Percentiles rank a stretch among this genome's conserved stretches.
phyloP scores from a whole-genome alignment of 2,113 vertebrate species.

The Copsychus sechellarum region DNA sequence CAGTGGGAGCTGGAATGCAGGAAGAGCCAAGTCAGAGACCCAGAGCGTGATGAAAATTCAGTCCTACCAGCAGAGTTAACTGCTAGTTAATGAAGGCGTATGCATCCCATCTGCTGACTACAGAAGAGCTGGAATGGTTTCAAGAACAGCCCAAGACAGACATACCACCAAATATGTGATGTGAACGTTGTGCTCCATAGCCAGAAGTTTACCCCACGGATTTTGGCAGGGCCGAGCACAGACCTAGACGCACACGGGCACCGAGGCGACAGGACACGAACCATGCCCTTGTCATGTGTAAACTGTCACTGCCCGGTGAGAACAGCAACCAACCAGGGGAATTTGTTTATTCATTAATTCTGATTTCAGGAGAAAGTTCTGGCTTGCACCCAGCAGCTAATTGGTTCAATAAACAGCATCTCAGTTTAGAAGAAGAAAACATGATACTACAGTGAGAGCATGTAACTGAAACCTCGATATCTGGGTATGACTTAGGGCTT shows the following conservation, averaged over 20 bases:
- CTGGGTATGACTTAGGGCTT: not conserved
- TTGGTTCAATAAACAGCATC: conserved; percentile 60
- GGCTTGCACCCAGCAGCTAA: conserved; percentile 51
- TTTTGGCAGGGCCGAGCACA: fast-evolving
- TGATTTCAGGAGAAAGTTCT: conserved; percentile 60
- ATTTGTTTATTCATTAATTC: conserved; percentile 54
- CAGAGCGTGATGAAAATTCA: not conserved
- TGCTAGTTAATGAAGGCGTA: conserved; percentile 55
- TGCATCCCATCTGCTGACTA: conserved; percentile 61
- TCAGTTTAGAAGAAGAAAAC: not conserved
- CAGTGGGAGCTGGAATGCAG: conserved; percentile 23
- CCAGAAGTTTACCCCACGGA: not conserved
- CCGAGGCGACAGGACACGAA: not conserved
- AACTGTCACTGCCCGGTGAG: not conserved
- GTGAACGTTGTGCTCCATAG: not conserved
- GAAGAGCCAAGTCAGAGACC: conserved; percentile 52
- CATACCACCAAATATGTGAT: not conserved
- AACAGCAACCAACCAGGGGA: not conserved
- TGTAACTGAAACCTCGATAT: not conserved
- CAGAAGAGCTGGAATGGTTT: conserved; percentile 37
- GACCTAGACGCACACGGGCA: not conserved
- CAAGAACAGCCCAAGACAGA: conserved; percentile 43
- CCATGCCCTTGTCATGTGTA: fast-evolving
- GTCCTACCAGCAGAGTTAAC: conserved; percentile 16
- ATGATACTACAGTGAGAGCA: not conserved